Percentiles rank a stretch among this genome's conserved stretches.
Conservation (phyloP, 2,888 invertebrate species). For the Odontomyia ornata region DNA sequence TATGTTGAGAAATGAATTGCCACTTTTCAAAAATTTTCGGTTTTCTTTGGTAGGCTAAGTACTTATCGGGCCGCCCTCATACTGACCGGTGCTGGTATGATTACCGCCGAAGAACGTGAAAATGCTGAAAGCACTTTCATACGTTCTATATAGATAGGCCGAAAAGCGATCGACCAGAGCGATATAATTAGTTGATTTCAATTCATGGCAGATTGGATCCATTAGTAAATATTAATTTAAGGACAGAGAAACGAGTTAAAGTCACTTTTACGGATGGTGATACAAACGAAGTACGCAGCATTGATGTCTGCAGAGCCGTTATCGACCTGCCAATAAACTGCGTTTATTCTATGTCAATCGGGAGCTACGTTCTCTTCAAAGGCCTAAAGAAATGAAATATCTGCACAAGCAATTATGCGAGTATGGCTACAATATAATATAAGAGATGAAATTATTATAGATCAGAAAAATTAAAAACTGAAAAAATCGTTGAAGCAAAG, state of each 20-base stretch:
- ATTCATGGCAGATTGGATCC: conserved; percentile 92
- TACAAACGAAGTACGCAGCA: conserved; percentile 75
- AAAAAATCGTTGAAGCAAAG: too few relatives aligned
- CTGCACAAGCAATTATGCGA: conserved; percentile 87
- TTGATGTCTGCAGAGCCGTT: conserved; percentile 81
- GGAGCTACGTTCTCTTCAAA: conserved; percentile 75
- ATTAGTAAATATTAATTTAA: conserved; percentile 85
- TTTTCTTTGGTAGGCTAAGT: too few relatives aligned
- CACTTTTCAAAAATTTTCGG: too few relatives aligned
- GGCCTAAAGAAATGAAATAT: conserved; percentile 89
- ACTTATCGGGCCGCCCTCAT: too few relatives aligned
- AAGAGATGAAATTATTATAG: conserved; percentile 91
- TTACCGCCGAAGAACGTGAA: conserved; percentile 85
- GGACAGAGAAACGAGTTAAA: conserved; percentile 86
- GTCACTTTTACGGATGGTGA: conserved; percentile 84
- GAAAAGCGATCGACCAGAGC: conserved; percentile 81
- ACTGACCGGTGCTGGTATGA: conserved; percentile 88
- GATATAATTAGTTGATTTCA: conserved; percentile 79
- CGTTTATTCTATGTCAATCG: conserved; percentile 89
- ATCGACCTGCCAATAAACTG: conserved; percentile 86
- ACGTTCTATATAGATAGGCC: conserved; percentile 88
- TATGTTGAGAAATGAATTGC: too few relatives aligned
- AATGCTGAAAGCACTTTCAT: conserved; percentile 94
- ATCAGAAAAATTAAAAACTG: conserved; percentile 70
- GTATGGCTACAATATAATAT: conserved; percentile 90